A percentile compares a stretch with the other conserved stretches of the same genome.
Evolutionary conservation across 2,113 vertebrate species (phyloP).

Genomic region (Equus przewalskii): DNA sequence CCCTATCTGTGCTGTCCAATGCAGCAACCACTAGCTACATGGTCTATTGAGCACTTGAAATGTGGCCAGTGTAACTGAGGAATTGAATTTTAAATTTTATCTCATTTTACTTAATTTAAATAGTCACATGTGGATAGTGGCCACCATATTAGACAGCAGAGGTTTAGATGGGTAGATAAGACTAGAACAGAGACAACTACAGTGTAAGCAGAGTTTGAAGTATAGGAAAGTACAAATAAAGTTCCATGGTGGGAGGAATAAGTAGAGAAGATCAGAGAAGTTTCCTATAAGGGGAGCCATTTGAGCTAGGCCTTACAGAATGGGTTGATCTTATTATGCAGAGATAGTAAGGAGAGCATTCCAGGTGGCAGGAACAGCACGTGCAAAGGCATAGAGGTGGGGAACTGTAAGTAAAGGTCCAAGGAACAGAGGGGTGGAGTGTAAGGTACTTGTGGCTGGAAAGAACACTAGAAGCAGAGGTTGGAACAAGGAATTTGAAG

Average conservation of each 20-base stretch:
- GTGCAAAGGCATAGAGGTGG: neutral
- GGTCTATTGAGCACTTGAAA: neutral
- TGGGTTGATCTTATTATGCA: neutral
- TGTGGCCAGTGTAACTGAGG: neutral
- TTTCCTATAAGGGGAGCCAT: neutral
- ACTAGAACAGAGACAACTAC: neutral
- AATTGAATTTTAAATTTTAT: neutral
- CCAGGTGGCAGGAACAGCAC: neutral
- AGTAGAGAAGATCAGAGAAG: neutral
- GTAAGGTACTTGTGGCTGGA: neutral
- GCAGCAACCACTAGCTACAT: neutral
- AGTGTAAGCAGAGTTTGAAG: neutral
- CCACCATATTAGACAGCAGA: neutral
- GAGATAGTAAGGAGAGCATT: neutral
- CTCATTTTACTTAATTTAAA: conserved; percentile 57
- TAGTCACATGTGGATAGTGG: neutral
- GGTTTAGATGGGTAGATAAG: neutral
- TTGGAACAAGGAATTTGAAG: neutral
- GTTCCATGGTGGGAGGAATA: neutral
- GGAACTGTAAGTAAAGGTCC: neutral
- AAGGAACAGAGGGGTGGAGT: neutral
- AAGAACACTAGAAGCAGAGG: neutral
- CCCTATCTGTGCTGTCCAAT: neutral
- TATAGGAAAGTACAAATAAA: neutral
- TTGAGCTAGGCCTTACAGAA: neutral